A percentile compares a stretch with the other conserved stretches of the same genome.
phyloP scores from a whole-genome alignment of 2,113 vertebrate species.

The Danio rerio region DNA sequence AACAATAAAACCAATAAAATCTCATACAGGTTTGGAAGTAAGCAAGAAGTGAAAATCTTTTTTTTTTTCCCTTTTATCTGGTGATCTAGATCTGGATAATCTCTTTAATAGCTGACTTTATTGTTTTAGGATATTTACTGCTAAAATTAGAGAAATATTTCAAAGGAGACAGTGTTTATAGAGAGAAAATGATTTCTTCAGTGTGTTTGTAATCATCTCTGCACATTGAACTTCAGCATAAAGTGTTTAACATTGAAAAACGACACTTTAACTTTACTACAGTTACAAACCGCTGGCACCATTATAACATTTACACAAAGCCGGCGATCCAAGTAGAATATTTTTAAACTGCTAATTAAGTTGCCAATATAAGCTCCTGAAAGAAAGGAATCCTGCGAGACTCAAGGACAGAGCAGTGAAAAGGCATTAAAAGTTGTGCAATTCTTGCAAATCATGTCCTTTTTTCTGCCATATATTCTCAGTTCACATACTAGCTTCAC shows the following conservation, averaged over 20 bases:
- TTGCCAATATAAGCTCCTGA: neutral
- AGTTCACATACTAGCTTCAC: neutral
- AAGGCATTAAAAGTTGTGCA: neutral
- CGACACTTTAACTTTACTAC: neutral
- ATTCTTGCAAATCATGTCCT: neutral
- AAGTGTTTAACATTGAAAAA: neutral
- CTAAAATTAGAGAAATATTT: neutral
- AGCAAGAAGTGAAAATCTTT: too few relatives aligned
- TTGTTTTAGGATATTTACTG: too few relatives aligned
- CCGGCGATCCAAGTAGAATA: conserved; percentile 11
- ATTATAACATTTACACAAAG: conserved; percentile 19
- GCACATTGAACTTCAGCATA: neutral
- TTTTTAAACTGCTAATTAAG: conserved; percentile 11
- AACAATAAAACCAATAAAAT: too few relatives aligned
- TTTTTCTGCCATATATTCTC: neutral
- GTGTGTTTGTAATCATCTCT: neutral
- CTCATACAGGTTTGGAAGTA: too few relatives aligned
- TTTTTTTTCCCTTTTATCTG: too few relatives aligned
- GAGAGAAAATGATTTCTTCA: neutral
- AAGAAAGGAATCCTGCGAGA: conserved; percentile 7
- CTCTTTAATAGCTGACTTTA: too few relatives aligned
- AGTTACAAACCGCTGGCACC: neutral
- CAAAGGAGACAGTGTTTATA: neutral
- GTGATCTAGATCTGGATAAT: too few relatives aligned
- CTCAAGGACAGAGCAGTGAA: conserved; percentile 12